Conservation (phyloP, 2,113 vertebrate genomes). For the Thomomys bottae region DNA sequence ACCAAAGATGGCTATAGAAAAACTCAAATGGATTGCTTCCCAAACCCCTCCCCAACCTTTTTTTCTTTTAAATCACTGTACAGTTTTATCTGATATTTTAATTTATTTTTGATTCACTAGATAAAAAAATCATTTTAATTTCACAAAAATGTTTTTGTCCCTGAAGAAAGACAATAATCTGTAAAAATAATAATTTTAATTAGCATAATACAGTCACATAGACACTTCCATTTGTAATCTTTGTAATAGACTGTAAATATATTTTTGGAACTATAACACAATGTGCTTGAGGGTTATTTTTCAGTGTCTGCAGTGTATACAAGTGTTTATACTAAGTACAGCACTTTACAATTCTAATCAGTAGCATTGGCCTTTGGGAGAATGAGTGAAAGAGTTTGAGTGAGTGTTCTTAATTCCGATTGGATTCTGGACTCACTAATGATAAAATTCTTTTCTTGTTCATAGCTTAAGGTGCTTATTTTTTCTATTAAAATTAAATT, state of each 20-base stretch:
- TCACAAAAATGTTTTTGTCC: slow-evolving; percentile 91
- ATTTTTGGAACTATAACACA: slow-evolving; percentile 99
- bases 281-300: slow-evolving; percentile 94
- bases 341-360: slow-evolving; percentile 87
- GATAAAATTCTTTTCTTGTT: slow-evolving; percentile 83
- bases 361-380: slow-evolving; percentile 86
- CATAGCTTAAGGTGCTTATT: slow-evolving; percentile 85
- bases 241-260: slow-evolving; percentile 99
- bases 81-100: slow-evolving; percentile 95
- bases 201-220: slow-evolving; percentile 93
- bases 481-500: slow-evolving; percentile 84
- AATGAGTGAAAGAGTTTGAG: slow-evolving; percentile 83
- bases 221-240: slow-evolving; percentile 99
- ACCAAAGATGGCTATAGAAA: slow-evolving; percentile 98
- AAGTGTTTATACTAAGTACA: slow-evolving; percentile 88
- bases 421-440: slow-evolving; percentile 84
- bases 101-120: slow-evolving; percentile 99
- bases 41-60: slow-evolving; percentile 70
- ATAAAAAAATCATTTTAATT: slow-evolving; percentile 90
- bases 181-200: slow-evolving; percentile 92
- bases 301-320: slow-evolving; percentile 88
- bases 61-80: slow-evolving; percentile 92
- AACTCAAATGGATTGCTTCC: slow-evolving; percentile 88
- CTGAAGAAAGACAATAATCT: slow-evolving; percentile 87
- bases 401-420: slow-evolving; percentile 84